phyloP scores from a whole-genome alignment of 2,888 invertebrate species.

The Hirtodrosophila alboralis region DNA sequence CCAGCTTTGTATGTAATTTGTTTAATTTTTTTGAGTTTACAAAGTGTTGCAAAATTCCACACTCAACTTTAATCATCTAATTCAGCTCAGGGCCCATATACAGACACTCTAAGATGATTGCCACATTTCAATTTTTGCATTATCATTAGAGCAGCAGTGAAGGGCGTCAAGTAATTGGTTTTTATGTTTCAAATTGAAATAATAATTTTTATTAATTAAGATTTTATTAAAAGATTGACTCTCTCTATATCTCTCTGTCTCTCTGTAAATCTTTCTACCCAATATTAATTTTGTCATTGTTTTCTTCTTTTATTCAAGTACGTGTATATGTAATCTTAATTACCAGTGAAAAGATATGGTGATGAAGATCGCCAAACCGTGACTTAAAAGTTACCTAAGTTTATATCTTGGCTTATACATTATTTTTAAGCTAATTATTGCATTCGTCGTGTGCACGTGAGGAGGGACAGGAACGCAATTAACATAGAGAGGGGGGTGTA shows the following conservation, averaged over 20 bases:
- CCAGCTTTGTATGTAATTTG: constrained; percentile 25
- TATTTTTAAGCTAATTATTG: constrained; percentile 67
- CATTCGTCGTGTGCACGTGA: constrained; percentile 17
- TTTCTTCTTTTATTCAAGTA: constrained; percentile 17
- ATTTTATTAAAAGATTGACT: no score
- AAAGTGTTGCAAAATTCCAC: constrained; percentile 42
- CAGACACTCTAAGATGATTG: constrained; percentile 28
- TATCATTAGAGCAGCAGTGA: constrained; percentile 50
- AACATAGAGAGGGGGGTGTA: constrained; percentile 66
- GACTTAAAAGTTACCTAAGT: constrained; percentile 77
- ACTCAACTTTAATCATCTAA: constrained; percentile 56
- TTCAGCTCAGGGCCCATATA: constrained; percentile 57
- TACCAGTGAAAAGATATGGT: constrained; percentile 64
- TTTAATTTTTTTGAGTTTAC: constrained; percentile 29
- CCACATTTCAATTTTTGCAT: constrained; percentile 54
- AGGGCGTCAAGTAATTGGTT: constrained; percentile 10
- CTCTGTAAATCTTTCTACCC: not conserved
- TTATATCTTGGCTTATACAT: constrained; percentile 22
- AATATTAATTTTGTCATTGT: constrained; percentile 22
- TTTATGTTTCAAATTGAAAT: not conserved
- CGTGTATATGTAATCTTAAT: constrained; percentile 61
- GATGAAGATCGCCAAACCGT: constrained; percentile 72
- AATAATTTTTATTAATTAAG: constrained; percentile 29
- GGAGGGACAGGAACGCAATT: constrained; percentile 51
- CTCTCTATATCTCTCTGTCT: constrained; percentile 9